Conservation (phyloP, 2,888 invertebrate species). For the Chydorus sphaericus region DNA sequence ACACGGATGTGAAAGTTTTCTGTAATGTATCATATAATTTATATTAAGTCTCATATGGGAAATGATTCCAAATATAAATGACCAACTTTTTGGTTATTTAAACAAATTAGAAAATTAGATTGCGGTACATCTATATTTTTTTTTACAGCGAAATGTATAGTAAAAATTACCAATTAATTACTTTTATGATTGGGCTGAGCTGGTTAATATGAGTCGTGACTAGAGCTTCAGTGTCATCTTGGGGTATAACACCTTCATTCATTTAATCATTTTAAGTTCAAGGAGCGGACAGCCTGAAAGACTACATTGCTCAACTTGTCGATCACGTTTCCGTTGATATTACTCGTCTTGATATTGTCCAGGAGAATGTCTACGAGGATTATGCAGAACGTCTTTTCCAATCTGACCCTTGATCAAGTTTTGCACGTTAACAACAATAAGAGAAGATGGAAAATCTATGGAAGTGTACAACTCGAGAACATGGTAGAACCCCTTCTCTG, state of each 20-base stretch:
- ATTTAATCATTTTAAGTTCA: constrained; percentile 1
- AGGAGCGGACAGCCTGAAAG: not conserved
- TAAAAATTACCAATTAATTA: not conserved
- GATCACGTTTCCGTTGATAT: not conserved
- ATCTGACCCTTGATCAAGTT: not conserved
- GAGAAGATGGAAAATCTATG: not conserved
- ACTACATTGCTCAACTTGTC: not conserved
- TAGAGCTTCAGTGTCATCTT: not conserved
- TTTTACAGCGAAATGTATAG: not conserved
- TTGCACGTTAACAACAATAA: too few species aligned
- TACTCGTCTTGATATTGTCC: not conserved
- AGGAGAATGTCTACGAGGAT: not conserved
- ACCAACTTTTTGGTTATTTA: too few species aligned
- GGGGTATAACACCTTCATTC: not conserved
- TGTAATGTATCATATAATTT: too few species aligned
- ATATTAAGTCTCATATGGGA: too few species aligned
- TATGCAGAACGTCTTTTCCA: not conserved
- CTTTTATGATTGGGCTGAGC: constrained; percentile 3
- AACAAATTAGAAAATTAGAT: too few species aligned
- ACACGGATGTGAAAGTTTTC: too few species aligned
- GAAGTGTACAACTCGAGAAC: not conserved
- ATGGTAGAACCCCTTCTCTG: not conserved
- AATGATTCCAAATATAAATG: too few species aligned
- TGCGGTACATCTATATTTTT: not conserved
- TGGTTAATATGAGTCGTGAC: constrained; percentile 2